Evolutionary conservation across 2,888 invertebrate species (phyloP), one percentile per base, ranked within the genome.

Genomic region (Gastracanthus pulcherrimus): DNA sequence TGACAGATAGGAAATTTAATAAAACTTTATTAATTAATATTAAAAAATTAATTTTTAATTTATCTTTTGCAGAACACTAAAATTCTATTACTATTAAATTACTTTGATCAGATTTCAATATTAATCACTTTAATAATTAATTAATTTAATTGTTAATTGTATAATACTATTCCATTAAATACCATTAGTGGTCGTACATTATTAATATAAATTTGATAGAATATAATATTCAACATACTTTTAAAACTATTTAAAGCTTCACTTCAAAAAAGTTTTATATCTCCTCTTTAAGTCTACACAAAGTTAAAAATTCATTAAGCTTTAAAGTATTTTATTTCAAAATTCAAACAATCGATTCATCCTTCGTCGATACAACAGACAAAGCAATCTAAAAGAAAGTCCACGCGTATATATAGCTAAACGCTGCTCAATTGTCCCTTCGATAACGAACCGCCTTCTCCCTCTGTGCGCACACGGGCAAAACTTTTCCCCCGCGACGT

Each of bases 401-500:
- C 36, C 29, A 13, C 31, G 6, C 29, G 23, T 23, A 19, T n/a
- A n/a, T n/a, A n/a, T 19, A 58, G 4, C 9, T 16, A 38, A 45
- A 60, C 70, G 29, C 36, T 34, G 11, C 16, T 23, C 62, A 41
- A 77, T 69, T 71, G 11, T 34, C 41, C 31, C 29, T 60, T 31
- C 29, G 38, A 77, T 81, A 77, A 69, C 38, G 29, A 81, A 72
- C 69, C 19, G 38, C 60, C 41, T 9, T 69, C 60, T 74, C 45
- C 5, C 38, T 71, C 51, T 34, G 41, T 26, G 75, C 16, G 36
- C n/a, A n/a, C n/a, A n/a, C n/a, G n/a, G n/a, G 41, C 23, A 31
- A 77, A 81, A 81, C 55, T 78, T 81, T 80, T 78, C 9, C 26
- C 5, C 51, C 45, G 34, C 64, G 26, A 16, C 29, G 7, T 36